Evolutionary conservation across 2,888 invertebrate genomes (phyloP).

Genomic region (Nymphalis c-album): DNA sequence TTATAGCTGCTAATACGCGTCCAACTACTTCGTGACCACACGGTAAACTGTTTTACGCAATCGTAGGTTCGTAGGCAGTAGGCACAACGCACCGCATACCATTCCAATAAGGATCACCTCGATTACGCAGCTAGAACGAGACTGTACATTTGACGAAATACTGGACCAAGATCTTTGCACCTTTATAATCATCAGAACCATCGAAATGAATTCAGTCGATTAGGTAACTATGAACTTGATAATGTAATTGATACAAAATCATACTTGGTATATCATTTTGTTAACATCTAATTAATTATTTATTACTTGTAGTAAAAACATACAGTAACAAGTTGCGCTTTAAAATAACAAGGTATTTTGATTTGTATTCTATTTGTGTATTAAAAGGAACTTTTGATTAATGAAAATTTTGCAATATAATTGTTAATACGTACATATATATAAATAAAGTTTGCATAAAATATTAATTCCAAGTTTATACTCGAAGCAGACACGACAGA

Average conservation of each 20-base stretch:
- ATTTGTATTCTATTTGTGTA: conserved; percentile 14
- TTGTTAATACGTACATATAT: background rate
- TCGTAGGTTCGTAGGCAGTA: conserved; percentile 29
- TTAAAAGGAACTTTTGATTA: no score
- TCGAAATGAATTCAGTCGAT: background rate
- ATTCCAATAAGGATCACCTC: conserved; percentile 74
- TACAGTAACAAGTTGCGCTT: background rate
- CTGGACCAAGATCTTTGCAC: conserved; percentile 55
- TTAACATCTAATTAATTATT: background rate
- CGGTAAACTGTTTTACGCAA: conserved; percentile 51
- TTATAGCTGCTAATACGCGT: conserved; percentile 52
- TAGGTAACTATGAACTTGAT: background rate
- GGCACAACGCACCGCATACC: conserved; percentile 65
- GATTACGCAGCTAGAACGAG: conserved; percentile 66
- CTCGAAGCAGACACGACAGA: background rate
- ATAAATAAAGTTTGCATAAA: background rate
- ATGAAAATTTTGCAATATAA: conserved; percentile 5
- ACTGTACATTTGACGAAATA: conserved; percentile 60
- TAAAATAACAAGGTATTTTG: background rate
- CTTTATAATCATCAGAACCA: conserved; percentile 36
- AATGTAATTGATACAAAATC: background rate
- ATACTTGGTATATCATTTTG: background rate
- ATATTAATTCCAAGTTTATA: background rate
- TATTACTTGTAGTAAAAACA: background rate
- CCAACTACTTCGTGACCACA: conserved; percentile 45